These are phyloP conservation scores for Pristionchus arcanus DNA, from an alignment of 2,888 invertebrate genomes.

Conservation along the genomic window DNA sequence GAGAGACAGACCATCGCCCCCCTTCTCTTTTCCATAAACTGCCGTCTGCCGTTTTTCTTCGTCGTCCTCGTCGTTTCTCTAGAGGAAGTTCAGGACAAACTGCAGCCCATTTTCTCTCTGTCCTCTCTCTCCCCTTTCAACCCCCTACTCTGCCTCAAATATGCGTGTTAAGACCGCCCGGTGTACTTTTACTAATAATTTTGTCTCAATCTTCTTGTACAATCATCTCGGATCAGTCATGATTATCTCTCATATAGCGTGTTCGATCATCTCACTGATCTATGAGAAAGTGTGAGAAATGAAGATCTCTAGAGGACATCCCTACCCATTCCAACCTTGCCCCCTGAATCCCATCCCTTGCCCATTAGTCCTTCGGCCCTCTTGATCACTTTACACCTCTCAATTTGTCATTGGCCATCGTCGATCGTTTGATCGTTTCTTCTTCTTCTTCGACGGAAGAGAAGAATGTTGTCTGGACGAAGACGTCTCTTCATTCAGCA, in stretches of 20 bases:
- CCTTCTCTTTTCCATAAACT: slow-evolving; percentile 32
- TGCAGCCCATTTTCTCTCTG: neutral
- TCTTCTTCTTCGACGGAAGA: neutral
- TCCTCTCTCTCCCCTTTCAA: neutral
- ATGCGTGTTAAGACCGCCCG: neutral
- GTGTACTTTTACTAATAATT: too few relatives aligned
- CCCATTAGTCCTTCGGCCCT: neutral
- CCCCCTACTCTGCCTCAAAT: neutral
- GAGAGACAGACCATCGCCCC: too few relatives aligned
- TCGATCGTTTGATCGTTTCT: neutral
- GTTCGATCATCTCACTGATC: too few relatives aligned
- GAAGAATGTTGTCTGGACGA: neutral
- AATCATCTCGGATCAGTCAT: too few relatives aligned
- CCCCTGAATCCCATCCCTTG: neutral
- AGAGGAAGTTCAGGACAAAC: slow-evolving; percentile 14
- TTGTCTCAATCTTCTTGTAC: too few relatives aligned
- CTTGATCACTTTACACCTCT: slow-evolving; percentile 29
- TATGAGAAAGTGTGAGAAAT: too few relatives aligned
- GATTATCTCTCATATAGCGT: too few relatives aligned
- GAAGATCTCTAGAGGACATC: neutral
- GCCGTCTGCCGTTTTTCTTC: neutral
- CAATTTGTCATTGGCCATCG: neutral
- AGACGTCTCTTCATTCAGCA: neutral
- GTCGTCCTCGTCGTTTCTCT: neutral
- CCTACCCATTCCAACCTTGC: neutral